Percentiles rank a stretch among this genome's conserved stretches.
Evolutionary conservation across 2,888 invertebrate species (phyloP).

Genomic region (Rosalia funebris): DNA sequence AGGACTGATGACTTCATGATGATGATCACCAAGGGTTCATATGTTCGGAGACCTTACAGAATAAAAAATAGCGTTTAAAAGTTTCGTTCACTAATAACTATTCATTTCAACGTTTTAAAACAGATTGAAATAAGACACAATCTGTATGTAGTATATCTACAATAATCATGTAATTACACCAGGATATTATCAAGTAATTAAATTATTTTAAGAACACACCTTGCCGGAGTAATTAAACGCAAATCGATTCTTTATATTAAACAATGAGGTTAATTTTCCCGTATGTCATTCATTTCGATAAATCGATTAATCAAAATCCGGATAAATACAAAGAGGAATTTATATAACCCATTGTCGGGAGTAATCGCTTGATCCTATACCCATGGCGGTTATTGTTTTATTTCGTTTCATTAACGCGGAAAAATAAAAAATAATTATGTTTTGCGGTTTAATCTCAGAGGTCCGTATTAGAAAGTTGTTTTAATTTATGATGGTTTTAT

Average conservation of each 20-base stretch:
- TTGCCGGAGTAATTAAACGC: background rate
- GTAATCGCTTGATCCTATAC: slow-evolving; percentile 1
- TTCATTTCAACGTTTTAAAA: no score
- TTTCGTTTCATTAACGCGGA: background rate
- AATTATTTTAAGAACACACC: background rate
- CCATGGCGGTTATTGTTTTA: background rate
- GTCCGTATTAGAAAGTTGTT: background rate
- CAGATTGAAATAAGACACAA: no score
- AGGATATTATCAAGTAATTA: background rate
- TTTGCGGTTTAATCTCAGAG: background rate
- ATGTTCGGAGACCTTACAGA: no score
- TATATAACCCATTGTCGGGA: background rate
- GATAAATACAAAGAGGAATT: background rate
- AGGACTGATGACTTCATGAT: no score
- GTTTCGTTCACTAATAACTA: no score
- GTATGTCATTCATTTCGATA: slow-evolving; percentile 1
- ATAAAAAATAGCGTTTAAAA: no score
- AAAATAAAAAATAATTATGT: slow-evolving; percentile 7
- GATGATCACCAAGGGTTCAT: no score
- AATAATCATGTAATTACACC: background rate
- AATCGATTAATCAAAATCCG: slow-evolving; percentile 12
- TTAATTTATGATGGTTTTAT: background rate
- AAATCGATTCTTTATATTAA: background rate
- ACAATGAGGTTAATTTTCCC: background rate
- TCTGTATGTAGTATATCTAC: no score